Evolutionary conservation across 2,113 vertebrate species (phyloP), one percentile per base, ranked within the genome.

Genomic region (Pagrus major): DNA sequence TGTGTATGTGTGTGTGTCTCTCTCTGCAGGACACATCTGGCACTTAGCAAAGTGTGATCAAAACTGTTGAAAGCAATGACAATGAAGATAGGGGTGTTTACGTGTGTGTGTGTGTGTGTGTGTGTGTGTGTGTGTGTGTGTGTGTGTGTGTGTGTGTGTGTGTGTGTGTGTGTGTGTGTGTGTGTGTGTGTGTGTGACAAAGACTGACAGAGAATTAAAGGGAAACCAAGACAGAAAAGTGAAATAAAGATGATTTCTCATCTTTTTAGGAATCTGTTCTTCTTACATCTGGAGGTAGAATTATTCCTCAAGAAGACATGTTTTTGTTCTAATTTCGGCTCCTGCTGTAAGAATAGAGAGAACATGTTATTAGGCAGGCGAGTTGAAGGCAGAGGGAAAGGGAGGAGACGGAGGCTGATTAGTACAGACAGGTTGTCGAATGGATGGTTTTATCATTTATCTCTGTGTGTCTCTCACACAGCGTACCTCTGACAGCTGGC

Each of bases 21-120:
- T 44, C 14, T 56, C 54, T n/a, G 25, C 54, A 52, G 65, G 83
- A 23, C 76, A 49, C 89, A 86, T 88, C 72, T 85, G 79, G 81
- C 81, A 73, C 70, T 80, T 71, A 78, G 65, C 86, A 64, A 58
- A 37, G 16, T 64, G 35, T 71, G 21, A 12, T 86, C 86, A 90
- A 84, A 82, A 84, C 66, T 55, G 70, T 18, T 87, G 80, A 87
- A 78, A 86, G 74, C 85, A 59, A 20, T 85, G 68, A 67, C 73
- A 31, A 39, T 76, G 61, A 64, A 52, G 6, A 46, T 55, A 41
- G 35, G 31, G 25, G 33, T 84, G 61, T 86, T 86, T 80, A 54
- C 29, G 41, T 52, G 54, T 23, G 31, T 59, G 80, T 65, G 67
- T 80, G 5, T 25, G 25, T 33, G 27, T 69, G 80, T 51, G 33